A percentile compares a stretch with the other conserved stretches of the same genome.
phyloP scores from a whole-genome alignment of 2,888 invertebrate species.

The Esperia sulphurella region DNA sequence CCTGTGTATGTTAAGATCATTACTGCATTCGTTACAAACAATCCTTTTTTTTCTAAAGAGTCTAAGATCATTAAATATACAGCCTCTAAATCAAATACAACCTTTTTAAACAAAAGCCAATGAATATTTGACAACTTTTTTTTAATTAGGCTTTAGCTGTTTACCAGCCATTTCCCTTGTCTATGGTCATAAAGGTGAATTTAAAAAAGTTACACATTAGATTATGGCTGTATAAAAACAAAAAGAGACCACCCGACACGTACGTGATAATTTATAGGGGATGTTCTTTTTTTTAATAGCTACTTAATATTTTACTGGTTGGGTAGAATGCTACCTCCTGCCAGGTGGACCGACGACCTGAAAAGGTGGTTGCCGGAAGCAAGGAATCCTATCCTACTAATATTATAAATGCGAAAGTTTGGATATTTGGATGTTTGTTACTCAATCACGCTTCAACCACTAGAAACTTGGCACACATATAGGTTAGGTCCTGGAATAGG shows the following conservation, averaged over 20 bases:
- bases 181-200: conserved; percentile 19
- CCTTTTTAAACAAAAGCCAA: conserved; percentile 13
- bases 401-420: too few relatives aligned
- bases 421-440: too few relatives aligned
- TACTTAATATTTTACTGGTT: not conserved
- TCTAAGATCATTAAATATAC: not conserved
- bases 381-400: too few relatives aligned
- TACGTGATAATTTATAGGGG: conserved; percentile 35
- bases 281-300: conserved; percentile 8
- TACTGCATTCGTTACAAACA: too few relatives aligned
- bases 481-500: too few relatives aligned
- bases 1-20: too few relatives aligned
- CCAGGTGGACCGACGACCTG: too few relatives aligned
- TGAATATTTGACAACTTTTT: conserved; percentile 15
- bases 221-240: conserved; percentile 32
- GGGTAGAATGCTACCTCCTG: too few relatives aligned
- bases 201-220: conserved; percentile 13
- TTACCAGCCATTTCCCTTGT: conserved; percentile 11
- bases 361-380: too few relatives aligned
- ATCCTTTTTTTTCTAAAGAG: too few relatives aligned
- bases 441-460: too few relatives aligned
- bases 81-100: not conserved
- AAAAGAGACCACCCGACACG: conserved; percentile 49
- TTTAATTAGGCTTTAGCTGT: conserved; percentile 12
- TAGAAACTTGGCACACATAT: too few relatives aligned